Conservation (phyloP, 1,140 invertebrate species). For the Battus philenor region DNA sequence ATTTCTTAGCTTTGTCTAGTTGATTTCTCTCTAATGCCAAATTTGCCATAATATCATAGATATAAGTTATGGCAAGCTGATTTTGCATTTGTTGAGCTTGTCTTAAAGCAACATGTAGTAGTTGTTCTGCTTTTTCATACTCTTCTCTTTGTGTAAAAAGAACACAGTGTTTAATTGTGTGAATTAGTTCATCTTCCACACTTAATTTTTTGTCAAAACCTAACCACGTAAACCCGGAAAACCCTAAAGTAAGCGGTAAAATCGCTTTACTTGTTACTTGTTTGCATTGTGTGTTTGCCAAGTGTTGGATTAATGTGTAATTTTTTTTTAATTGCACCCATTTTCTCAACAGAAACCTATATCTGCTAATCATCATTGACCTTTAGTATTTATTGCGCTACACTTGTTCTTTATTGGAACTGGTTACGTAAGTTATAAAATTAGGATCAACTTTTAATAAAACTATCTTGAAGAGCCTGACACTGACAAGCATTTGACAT, state of each 20-base stretch:
- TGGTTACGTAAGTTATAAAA: too few relatives aligned
- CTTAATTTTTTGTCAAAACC: slow-evolving; percentile 74
- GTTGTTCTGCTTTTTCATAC: slow-evolving; percentile 87
- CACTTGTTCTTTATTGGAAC: neutral
- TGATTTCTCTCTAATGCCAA: slow-evolving; percentile 86
- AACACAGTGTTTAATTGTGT: slow-evolving; percentile 84
- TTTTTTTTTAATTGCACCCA: slow-evolving; percentile 27
- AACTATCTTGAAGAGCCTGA: too few relatives aligned
- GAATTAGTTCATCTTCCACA: slow-evolving; percentile 82
- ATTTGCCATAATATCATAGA: slow-evolving; percentile 94
- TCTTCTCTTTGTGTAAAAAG: slow-evolving; percentile 84
- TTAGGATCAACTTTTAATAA: too few relatives aligned
- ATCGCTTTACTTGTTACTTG: slow-evolving; percentile 6
- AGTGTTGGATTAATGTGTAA: slow-evolving; percentile 13
- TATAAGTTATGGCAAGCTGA: slow-evolving; percentile 86
- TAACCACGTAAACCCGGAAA: slow-evolving; percentile 62
- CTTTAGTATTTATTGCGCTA: neutral
- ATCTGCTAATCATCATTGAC: slow-evolving; percentile 15
- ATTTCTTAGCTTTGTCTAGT: slow-evolving; percentile 87
- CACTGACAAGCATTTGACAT: too few relatives aligned
- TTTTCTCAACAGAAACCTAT: slow-evolving; percentile 30
- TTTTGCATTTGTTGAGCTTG: slow-evolving; percentile 88
- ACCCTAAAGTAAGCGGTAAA: slow-evolving; percentile 46
- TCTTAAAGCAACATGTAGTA: slow-evolving; percentile 88
- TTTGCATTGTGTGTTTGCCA: slow-evolving; percentile 20